Evolutionary conservation across 2,888 invertebrate genomes (phyloP), one percentile per base, ranked within the genome.

Genomic region (Cataglyphis altisquamis): DNA sequence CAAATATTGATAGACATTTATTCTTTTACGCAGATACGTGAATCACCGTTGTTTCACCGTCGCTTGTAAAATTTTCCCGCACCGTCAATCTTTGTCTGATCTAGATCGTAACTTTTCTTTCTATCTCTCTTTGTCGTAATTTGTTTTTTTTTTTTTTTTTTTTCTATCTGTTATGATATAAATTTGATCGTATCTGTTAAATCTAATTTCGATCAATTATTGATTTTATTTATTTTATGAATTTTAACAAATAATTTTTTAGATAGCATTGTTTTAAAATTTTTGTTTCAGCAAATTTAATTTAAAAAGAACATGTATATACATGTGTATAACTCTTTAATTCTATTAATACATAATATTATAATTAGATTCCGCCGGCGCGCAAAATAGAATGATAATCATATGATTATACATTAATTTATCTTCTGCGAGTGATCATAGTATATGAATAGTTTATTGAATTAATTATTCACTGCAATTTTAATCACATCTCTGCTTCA

Each of bases 1-100:
- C 90, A 90, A 90, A 90, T 90, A 88, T 75, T 60, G 74, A 45
- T 39, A 29, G 68, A 84, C 84, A 55, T 90, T 90, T 88, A 84
- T 84, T 86, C 88, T 86, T 84, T 88, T 78, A 83, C 83, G 32
- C 48, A 60, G 66, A 57, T 48, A 67, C 63, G 45, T 32, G 66
- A 41, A 32, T n/a, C 36, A 21, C 21, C 52, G 9, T 62, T 55
- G 66, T 84, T 85, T 82, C 83, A 72, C 72, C 63, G 29, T 4
- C 29, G 60, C 41, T 60, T 73, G 82, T 77, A 73, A 84, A 84
- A 84, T 82, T 77, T 52, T 15, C 12, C 73, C 63, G 21, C 18
- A 10, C 39, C 15, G n/a, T 74, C 62, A 74, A 48, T 39, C 55
- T 29, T 62, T 25, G 45, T 5, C 18, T 10, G 21, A 39, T 0